Percentiles rank a stretch among this genome's conserved stretches.
These are phyloP conservation scores for Cephonodes hylas DNA, from an alignment of 2,888 invertebrate species.

Conservation along the genomic window DNA sequence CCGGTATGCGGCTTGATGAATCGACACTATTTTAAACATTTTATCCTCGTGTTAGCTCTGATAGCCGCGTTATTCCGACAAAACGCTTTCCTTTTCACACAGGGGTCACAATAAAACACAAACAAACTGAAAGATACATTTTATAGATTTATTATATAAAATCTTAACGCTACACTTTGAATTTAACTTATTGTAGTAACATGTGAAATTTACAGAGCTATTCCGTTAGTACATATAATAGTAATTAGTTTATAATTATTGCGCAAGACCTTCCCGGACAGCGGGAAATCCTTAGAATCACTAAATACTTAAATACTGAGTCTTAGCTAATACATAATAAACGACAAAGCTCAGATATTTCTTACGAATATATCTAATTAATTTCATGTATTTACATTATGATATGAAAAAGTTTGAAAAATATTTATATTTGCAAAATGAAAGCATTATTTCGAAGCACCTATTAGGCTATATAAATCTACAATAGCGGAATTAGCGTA, in stretches of 20 bases:
- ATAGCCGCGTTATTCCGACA: slow-evolving; percentile 34
- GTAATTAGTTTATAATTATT: slow-evolving; percentile 78
- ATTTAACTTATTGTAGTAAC: slow-evolving; percentile 77
- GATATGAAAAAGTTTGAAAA: slow-evolving; percentile 73
- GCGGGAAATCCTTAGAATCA: slow-evolving; percentile 61
- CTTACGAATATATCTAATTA: slow-evolving; percentile 68
- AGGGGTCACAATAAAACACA: slow-evolving; percentile 45
- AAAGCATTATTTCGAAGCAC: slow-evolving; percentile 61
- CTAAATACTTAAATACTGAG: slow-evolving; percentile 70
- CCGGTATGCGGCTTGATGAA: slow-evolving; percentile 78
- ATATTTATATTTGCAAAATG: slow-evolving; percentile 58
- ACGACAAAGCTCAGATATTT: slow-evolving; percentile 79
- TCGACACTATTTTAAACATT: slow-evolving; percentile 76
- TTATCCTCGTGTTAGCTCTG: slow-evolving; percentile 42
- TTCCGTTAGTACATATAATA: slow-evolving; percentile 74
- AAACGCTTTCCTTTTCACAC: slow-evolving; percentile 14
- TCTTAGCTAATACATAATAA: slow-evolving; percentile 70
- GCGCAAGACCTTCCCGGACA: slow-evolving; percentile 67
- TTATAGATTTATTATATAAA: slow-evolving; percentile 81
- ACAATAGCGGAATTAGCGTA: slow-evolving; percentile 37
- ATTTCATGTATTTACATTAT: slow-evolving; percentile 73
- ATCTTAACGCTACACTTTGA: slow-evolving; percentile 77
- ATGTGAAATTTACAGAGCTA: slow-evolving; percentile 79
- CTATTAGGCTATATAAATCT: slow-evolving; percentile 46
- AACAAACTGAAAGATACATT: slow-evolving; percentile 69